Base-by-base conservation (phyloP, 53 echinoderm and acorn worm genomes). In the Luidia sarsii region DNA sequence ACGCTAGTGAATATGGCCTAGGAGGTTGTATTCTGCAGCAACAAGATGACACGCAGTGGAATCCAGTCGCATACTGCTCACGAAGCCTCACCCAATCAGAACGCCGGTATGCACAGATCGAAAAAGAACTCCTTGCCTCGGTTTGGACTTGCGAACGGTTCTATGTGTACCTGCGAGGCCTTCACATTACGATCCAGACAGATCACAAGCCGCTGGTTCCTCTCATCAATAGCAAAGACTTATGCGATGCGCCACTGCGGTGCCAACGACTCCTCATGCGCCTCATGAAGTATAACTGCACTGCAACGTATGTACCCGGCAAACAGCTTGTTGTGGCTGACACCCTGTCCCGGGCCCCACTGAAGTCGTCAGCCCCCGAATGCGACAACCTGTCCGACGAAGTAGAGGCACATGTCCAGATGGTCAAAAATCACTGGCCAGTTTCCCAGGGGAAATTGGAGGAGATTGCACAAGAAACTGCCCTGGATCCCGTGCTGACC, bases 51-150 rank as follows among this genome's bases (percentile, higher is more conserved):
- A 36, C 18, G 28, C 39, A 48, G 52, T 79, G 68, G 77, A 41
- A 35, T 67, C 89, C 77, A n/a, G 70, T 89, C 7, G 89, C 83
- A 39, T 88, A 84, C 66, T 84, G 68, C 18, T 75, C 68, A 10
- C 57, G 87, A 14, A 74, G 70, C 18, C 83, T 83, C 71, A 91
- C 83, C 9, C n/a, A 18, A 21, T 48, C 82, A 1, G 91, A 91
- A 50, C 57, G 51, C 13, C 79, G 71, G 19, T 91, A 87, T 69
- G 87, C 80, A 2, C 91, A 91, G 37, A 91, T 87, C n/a, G 83
- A 91, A 48, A 83, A 91, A 49, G 91, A 87, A 50, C 46, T 33
- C 7, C 69, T 80, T n/a, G 80, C 80, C 13, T 33, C 80, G 13
- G 85, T 86, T 16, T 86, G 81, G 61, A 68, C 86, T n/a, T 86